A percentile compares a stretch with the other conserved stretches of the same genome.
Conservation (phyloP, 2,888 invertebrate species). For the Operophtera brumata region DNA sequence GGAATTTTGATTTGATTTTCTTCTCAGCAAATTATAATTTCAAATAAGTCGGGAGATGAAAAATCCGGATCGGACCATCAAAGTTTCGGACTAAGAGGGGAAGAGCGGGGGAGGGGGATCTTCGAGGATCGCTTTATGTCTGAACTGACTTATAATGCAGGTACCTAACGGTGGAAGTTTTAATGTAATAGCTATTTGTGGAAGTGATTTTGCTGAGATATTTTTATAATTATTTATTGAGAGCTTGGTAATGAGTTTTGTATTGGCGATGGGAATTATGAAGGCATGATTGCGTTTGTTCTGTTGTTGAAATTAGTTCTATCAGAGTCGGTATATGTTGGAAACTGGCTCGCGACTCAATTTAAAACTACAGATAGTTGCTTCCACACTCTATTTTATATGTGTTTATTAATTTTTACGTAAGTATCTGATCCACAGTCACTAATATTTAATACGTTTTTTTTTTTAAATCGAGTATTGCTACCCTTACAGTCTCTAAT, state of each 20-base stretch:
- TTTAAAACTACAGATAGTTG: too few species aligned
- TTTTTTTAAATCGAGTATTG: too few species aligned
- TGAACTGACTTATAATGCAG: conserved; percentile 72
- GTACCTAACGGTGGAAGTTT: conserved; percentile 51
- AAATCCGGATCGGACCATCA: conserved; percentile 75
- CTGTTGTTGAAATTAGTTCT: not conserved
- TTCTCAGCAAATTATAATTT: conserved; percentile 74
- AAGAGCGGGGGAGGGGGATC: conserved; percentile 30
- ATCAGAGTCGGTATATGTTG: not conserved
- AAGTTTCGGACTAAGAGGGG: conserved; percentile 58
- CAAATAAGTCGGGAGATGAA: conserved; percentile 77
- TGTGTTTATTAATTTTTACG: too few species aligned
- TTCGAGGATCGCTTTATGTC: conserved; percentile 56
- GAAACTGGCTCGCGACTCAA: too few species aligned
- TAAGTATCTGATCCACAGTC: too few species aligned
- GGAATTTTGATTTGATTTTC: conserved; percentile 79
- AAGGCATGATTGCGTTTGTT: conserved; percentile 3
- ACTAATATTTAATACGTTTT: too few species aligned
- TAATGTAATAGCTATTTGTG: conserved; percentile 54
- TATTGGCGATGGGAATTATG: conserved; percentile 24
- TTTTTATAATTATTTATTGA: conserved; percentile 32
- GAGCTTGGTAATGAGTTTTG: conserved; percentile 31
- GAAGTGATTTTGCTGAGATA: conserved; percentile 38
- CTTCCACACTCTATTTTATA: too few species aligned
- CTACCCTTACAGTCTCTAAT: too few species aligned